Evolutionary conservation across 2,888 invertebrate genomes (phyloP), one percentile per base, ranked within the genome.

Genomic region (Tetranychus piercei): DNA sequence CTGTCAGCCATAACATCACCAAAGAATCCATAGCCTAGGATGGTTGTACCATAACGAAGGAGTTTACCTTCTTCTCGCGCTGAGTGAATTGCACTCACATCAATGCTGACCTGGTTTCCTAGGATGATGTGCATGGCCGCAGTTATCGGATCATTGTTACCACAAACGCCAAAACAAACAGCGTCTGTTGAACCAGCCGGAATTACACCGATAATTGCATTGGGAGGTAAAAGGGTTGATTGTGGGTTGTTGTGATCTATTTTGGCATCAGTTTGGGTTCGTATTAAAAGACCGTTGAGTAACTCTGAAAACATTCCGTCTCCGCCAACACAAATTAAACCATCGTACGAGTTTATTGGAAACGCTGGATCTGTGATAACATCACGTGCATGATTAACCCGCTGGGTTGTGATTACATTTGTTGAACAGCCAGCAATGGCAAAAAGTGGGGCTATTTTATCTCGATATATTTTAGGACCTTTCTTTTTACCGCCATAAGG

Each of bases 231-330:
- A 4, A 71, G 20, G 20, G 1, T n/a, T 20, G 44, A 44, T 43
- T 43, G 11, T 15, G 43, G 80, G 74, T 71, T 76, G 22, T 20
- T 23, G 43, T n/a, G 75, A 44, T 83, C 83, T 45, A 85, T 82
- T 44, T 71, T 43, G 80, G 85, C 85, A 43, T 86, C 85, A 75
- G 81, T 82, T 71, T 87, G 86, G 20, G 86, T 84, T 22, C 87
- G 82, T 66, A 86, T 81, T 67, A 89, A 84, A 72, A 90, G 82
- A 0, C 91, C 90, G 81, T 90, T 90, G 78, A 87, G 80, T 44
- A 91, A 85, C 83, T 92, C 92, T 8, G 90, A 88, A 79, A 91
- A 89, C 70, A 91, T 90, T 0, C 92, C 92, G 82, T 93, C 92
- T 0, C 92, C 92, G 1, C 92, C 92, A 9, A 92, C 88, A 81